A percentile compares a stretch with the other conserved stretches of the same genome.
Evolutionary conservation across 2,888 invertebrate species (phyloP).

Genomic region (Brachyopa scutellaris): DNA sequence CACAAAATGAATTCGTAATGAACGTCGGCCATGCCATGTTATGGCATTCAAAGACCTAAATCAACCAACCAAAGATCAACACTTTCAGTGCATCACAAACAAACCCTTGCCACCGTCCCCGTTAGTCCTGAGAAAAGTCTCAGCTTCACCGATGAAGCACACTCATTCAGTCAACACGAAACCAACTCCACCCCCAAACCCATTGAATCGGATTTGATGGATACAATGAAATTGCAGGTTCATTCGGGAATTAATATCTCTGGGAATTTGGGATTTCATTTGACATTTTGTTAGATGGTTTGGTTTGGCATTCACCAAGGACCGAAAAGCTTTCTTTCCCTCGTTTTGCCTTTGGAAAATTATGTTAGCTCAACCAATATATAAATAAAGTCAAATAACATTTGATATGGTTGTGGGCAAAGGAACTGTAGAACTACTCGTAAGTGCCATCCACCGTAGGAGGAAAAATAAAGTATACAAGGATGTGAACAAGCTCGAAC

Average conservation of each 20-base stretch:
- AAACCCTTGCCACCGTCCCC: conserved; percentile 14
- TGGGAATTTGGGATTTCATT: conserved; percentile 73
- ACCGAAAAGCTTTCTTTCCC: conserved; percentile 12
- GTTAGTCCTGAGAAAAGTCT: not conserved
- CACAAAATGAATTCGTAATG: conserved; percentile 69
- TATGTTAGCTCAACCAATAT: conserved; percentile 52
- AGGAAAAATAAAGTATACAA: conserved; percentile 19
- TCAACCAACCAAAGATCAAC: conserved; percentile 70
- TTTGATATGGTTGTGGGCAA: conserved; percentile 47
- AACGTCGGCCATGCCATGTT: conserved; percentile 64
- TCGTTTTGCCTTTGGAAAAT: conserved; percentile 2
- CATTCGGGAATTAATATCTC: conserved; percentile 73
- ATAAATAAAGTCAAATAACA: conserved; percentile 36
- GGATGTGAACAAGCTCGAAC: conserved; percentile 38
- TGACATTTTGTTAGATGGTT: conserved; percentile 74
- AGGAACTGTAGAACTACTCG: too few relatives aligned
- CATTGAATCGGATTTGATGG: conserved; percentile 71
- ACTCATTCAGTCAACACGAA: not conserved
- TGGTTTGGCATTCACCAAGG: conserved; percentile 53
- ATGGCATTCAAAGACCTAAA: conserved; percentile 62
- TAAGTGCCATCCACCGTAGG: too few relatives aligned
- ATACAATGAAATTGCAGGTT: conserved; percentile 73
- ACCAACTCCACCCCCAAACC: conserved; percentile 6
- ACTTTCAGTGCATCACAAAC: conserved; percentile 64
- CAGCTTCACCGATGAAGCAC: not conserved